Evolutionary conservation across 2,888 invertebrate genomes (phyloP).

Genomic region (Cosmia trapezina): DNA sequence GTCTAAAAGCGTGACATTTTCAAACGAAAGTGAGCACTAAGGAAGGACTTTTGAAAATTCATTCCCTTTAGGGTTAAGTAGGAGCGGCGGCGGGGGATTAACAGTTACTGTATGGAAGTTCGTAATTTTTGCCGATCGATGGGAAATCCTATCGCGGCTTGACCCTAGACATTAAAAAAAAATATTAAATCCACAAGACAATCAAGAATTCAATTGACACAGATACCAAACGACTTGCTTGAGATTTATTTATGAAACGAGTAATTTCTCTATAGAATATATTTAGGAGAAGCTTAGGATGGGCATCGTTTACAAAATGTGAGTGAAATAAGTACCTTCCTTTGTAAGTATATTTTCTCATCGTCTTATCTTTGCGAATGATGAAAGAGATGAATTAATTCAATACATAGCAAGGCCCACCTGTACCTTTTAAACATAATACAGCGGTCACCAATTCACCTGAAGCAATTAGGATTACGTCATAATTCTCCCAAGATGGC

Average conservation of each 20-base stretch:
- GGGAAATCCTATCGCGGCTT: too few relatives aligned
- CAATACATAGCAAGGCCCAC: not conserved
- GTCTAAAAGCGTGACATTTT: too few relatives aligned
- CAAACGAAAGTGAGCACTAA: too few relatives aligned
- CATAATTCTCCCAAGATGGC: slow-evolving; percentile 35
- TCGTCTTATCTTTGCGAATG: not conserved
- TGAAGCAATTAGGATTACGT: slow-evolving; percentile 41
- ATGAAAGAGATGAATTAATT: slow-evolving; percentile 17
- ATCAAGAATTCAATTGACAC: not conserved
- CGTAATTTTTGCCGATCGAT: too few relatives aligned
- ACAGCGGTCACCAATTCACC: not conserved
- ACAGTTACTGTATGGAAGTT: too few relatives aligned
- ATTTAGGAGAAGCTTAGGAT: not conserved
- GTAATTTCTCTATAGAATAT: not conserved
- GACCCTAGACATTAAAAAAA: not conserved
- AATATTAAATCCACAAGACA: too few relatives aligned
- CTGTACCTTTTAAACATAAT: not conserved
- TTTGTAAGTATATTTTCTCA: not conserved
- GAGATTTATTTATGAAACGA: not conserved
- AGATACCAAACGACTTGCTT: not conserved
- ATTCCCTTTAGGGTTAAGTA: too few relatives aligned
- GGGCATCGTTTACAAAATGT: not conserved
- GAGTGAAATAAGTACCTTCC: not conserved
- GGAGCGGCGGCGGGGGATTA: too few relatives aligned
- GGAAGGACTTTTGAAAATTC: too few relatives aligned